phyloP scores from a whole-genome alignment of 2,113 vertebrate genomes.

The Melanocharis versteri region DNA sequence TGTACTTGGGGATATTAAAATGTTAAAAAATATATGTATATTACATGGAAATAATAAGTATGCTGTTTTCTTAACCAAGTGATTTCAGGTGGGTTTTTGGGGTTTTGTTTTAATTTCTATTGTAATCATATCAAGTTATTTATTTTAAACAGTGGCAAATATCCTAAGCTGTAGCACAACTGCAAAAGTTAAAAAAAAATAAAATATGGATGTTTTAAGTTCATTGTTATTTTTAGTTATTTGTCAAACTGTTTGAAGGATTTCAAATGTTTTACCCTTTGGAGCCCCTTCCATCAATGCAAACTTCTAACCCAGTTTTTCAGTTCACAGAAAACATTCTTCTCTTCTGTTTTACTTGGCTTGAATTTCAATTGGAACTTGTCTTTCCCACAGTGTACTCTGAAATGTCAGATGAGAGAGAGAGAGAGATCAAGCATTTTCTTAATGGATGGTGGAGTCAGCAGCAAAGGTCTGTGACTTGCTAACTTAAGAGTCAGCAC shows the following conservation, averaged over 20 bases:
- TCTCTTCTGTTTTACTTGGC: conserved; percentile 74
- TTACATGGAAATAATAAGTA: background rate
- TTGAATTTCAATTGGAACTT: conserved; percentile 62
- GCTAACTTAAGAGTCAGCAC: background rate
- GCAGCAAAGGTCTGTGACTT: conserved; percentile 45
- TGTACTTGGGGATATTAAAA: background rate
- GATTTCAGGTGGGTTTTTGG: background rate
- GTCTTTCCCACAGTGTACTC: conserved; percentile 74
- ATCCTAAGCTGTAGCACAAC: background rate
- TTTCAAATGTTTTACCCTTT: conserved; percentile 63
- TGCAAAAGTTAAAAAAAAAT: background rate
- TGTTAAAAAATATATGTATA: background rate
- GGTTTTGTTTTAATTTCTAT: background rate
- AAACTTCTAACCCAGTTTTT: conserved; percentile 71
- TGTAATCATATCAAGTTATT: background rate
- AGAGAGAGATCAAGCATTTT: conserved; percentile 24
- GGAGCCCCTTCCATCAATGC: conserved; percentile 56
- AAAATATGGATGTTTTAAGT: background rate
- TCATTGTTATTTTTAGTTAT: conserved; percentile 66
- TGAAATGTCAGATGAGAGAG: conserved; percentile 48
- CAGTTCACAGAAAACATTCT: conserved; percentile 66
- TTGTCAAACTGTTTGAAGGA: conserved; percentile 47
- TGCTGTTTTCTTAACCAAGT: background rate
- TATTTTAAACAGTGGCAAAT: conserved; percentile 35
- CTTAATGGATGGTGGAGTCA: background rate